These are phyloP conservation scores for Alces alces DNA, from an alignment of 2,113 vertebrate genomes.

Conservation along the genomic window DNA sequence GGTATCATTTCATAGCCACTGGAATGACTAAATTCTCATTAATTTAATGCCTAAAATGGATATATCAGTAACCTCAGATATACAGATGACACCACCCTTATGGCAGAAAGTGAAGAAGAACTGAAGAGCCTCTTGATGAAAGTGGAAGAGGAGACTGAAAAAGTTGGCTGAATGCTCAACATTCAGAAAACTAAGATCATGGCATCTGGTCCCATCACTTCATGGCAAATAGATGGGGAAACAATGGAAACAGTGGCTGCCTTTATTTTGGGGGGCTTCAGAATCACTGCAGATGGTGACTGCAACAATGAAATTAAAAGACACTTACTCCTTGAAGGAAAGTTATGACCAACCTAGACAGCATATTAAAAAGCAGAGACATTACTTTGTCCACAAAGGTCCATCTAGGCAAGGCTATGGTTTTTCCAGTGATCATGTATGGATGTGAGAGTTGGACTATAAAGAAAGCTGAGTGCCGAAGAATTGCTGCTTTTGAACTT, in stretches of 20 bases:
- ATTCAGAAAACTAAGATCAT: neutral
- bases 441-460: neutral
- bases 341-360: neutral
- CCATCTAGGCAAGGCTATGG: neutral
- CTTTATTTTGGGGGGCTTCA: neutral
- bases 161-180: neutral
- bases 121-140: neutral
- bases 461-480: fast-evolving
- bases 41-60: neutral
- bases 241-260: neutral
- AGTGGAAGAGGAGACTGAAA: neutral
- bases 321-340: neutral
- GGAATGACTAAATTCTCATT: neutral
- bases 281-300: neutral
- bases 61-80: neutral
- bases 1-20: neutral
- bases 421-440: neutral
- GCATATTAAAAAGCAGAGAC: neutral
- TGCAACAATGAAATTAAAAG: neutral
- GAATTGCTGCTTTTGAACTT: neutral
- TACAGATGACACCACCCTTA: neutral
- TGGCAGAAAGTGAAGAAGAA: neutral
- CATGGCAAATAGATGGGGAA: neutral
- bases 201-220: neutral
- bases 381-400: neutral